Base-by-base conservation (phyloP, 2,888 invertebrate genomes). In the Drosophila nigritarsus region DNA sequence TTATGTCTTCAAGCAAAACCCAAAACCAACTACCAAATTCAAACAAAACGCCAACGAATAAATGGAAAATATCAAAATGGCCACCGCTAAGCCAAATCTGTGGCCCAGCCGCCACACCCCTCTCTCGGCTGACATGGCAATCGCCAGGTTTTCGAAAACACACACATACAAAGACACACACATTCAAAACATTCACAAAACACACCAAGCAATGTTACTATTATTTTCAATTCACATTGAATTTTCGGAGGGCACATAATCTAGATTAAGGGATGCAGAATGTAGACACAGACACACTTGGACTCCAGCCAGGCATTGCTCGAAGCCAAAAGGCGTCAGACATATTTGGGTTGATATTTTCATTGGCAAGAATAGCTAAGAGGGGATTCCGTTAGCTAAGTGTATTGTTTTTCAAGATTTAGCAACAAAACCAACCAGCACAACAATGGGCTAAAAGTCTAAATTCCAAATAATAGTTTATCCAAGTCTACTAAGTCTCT, bases 301-400 rank as follows among this genome's bases (percentile, higher is more conserved):
- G 83, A 83, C 66, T 67, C 49, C 59, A 61, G 80, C 80, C 83
- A 83, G 71, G 62, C 68, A 59, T 62, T 67, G 69, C 62, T 54
- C 50, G n/a, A 27, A 63, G 83, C 83, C 80, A 80, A 80, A 74
- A 53, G 67, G 58, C 73, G 78, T 80, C 66, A 69, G 79, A 82
- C 73, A 78, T 82, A 82, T 82, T 82, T 84, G 76, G 82, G 78
- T 84, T 82, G 84, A 82, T 82, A 73, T 84, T 83, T 84, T 82
- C 82, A 81, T 83, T 83, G 81, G 81, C 71, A 71, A 49, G 62
- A 68, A 67, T 55, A 56, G 63, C 64, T 51, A 58, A 65, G 40
- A 45, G 54, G 45, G 68, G 65, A 53, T 65, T 63, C 65, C 59
- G 55, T 40, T 50, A 50, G 58, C 53, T 75, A 70, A 84, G 82